Conservation (phyloP, 2,797 vertebrate species). For the Aeoliscus strigatus region DNA sequence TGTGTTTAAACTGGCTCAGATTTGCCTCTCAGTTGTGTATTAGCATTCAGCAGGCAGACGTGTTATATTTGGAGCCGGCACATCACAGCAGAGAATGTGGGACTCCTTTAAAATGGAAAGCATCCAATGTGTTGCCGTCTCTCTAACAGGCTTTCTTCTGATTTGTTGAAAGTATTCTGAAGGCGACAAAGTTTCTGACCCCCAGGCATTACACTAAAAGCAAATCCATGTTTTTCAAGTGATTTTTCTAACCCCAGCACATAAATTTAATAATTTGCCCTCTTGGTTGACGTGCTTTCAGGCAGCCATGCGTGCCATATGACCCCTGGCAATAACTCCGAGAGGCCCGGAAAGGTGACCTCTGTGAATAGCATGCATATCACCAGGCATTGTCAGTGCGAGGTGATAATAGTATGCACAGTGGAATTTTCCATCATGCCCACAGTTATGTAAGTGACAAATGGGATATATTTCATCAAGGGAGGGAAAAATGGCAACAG, state of each 20-base stretch:
- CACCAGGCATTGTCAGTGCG: constrained; percentile 56
- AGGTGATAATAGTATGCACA: constrained; percentile 61
- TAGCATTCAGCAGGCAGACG: too few species aligned
- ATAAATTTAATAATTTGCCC: constrained; percentile 73
- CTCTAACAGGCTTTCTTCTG: constrained; percentile 21
- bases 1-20: too few species aligned
- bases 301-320: constrained; percentile 57
- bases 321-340: constrained; percentile 68
- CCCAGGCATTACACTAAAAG: constrained; percentile 76
- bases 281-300: constrained; percentile 58
- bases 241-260: constrained; percentile 50
- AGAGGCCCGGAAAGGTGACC: constrained; percentile 73
- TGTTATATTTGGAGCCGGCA: constrained; percentile 6
- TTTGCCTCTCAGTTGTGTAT: too few species aligned
- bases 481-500: constrained; percentile 29
- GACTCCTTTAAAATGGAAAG: neutral
- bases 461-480: constrained; percentile 45
- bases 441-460: constrained; percentile 53
- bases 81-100: too few species aligned
- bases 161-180: constrained; percentile 45
- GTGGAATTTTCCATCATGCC: constrained; percentile 54
- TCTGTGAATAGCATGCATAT: constrained; percentile 55
- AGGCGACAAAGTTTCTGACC: constrained; percentile 43
- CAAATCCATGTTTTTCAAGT: constrained; percentile 73
- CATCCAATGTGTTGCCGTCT: constrained; percentile 8